Evolutionary conservation across 2,113 vertebrate species (phyloP), one percentile per base, ranked within the genome.

Genomic region (Thamnophis sirtalis): DNA sequence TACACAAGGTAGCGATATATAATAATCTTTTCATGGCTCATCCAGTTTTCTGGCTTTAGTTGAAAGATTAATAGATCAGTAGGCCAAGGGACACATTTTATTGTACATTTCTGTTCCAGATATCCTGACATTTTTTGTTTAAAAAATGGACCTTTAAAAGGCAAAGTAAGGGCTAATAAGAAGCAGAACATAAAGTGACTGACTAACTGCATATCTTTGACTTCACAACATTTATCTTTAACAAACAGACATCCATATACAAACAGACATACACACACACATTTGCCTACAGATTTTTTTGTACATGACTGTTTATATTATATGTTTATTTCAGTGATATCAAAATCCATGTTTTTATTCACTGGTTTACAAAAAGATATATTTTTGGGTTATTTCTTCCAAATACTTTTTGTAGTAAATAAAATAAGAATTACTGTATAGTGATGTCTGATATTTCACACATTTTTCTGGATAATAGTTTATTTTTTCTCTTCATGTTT

Each of bases 21-120:
- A 97, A 94, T 92, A 93, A 73, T 88, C 91, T 94, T 95, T 96
- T 93, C 88, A 86, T 95, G 94, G 91, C 92, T 95, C 96, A 96
- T 96, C 94, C 95, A 94, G 94, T 94, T 96, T 94, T 96, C 96
- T 96, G 96, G 96, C 94, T 97, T 97, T 97, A 95, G 97, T 96
- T 96, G 93, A 96, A 95, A 95, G 95, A 95, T 97, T 96, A 96
- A 97, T 96, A 95, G 96, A 96, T 97, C 94, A 95, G 93, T 96
- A 93, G 95, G 97, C 97, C 96, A 97, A 68, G 94, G 96, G 96
- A 96, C 49, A 84, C 96, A 96, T 97, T 97, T 97, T 97, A 97
- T 97, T 97, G 93, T 96, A 96, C 91, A 13, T 97, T 97, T 96
- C 96, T 98, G 95, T 95, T 97, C 95, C 95, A 97, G 96, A 97